Evolutionary conservation across 1,140 invertebrate genomes (phyloP), one percentile per base, ranked within the genome.

Genomic region (Apis florea): DNA sequence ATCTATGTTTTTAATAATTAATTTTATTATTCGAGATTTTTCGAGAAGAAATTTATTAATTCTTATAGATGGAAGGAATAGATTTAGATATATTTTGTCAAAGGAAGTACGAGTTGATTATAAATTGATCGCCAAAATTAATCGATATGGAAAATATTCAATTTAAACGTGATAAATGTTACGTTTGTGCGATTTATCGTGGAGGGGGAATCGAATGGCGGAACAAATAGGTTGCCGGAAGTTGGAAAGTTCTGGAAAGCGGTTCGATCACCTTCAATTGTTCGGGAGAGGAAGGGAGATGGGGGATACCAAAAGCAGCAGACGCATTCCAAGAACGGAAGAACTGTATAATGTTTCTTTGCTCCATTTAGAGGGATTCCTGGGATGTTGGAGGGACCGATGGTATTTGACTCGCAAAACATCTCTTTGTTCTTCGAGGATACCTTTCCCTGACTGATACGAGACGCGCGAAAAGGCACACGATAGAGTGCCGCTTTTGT

Each of bases 401-500:
- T 63, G 63, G 54, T 40, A 69, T 82, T 77, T 77, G 73, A 64
- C 56, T 82, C 56, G 21, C 54, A 77, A 63, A 83, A 71, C 71
- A 56, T 77, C 40, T 40, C 56, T 59, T 66, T 77, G 21, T 53
- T 31, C 72, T 19, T 71, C 11, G 9, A 40, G 11, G 40, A 4
- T 24, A 15, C 72, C 12, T 5, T 68, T 68, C 19, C 21, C 26
- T 19, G 59, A 9, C 9, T 17, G 56, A 63, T 59, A 31, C 47
- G 56, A 10, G 24, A 40, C 54, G 54, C 11, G 26, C 24, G 63
- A 63, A 77, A 69, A 69, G 54, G 21, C 21, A 49, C 59, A 26
- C 11, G 31, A 47, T 11, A 58, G 54, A 61, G 26, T 58, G 51
- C 26, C 31, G 49, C 24, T 83, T 89, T 90, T 68, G 88, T 89